phyloP scores from a whole-genome alignment of 2,888 invertebrate species.

The Caenorhabditis sp. region DNA sequence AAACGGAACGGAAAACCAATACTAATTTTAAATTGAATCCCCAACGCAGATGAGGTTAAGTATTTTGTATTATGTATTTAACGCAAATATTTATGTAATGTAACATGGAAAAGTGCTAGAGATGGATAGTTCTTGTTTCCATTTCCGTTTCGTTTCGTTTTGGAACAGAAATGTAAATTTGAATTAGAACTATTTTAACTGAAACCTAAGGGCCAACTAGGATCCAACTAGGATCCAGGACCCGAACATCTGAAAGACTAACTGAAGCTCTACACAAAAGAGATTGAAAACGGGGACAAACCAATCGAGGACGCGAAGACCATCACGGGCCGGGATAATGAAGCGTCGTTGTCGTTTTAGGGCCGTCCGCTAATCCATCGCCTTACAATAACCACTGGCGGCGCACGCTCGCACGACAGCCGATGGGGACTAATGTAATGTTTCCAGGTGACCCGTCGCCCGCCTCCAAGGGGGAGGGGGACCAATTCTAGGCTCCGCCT shows the following conservation, averaged over 20 bases:
- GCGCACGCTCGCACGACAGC: constrained; percentile 41
- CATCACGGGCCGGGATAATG: constrained; percentile 24
- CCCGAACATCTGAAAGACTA: too few species aligned
- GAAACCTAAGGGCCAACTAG: neutral
- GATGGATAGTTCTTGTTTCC: too few species aligned
- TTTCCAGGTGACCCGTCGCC: constrained; percentile 66
- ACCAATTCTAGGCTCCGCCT: constrained; percentile 42
- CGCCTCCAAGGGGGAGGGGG: constrained; percentile 12
- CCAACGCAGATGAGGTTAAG: too few species aligned
- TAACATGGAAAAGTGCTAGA: constrained; percentile 12
- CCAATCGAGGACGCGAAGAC: too few species aligned
- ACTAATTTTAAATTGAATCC: too few species aligned
- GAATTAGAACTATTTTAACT: neutral
- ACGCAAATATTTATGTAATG: constrained; percentile 46
- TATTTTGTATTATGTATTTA: constrained; percentile 12
- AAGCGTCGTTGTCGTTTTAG: constrained; percentile 38
- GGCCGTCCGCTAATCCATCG: constrained; percentile 49
- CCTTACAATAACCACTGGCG: constrained; percentile 58
- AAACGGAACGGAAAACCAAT: too few species aligned
- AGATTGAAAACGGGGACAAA: constrained; percentile 13
- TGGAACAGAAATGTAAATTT: too few species aligned
- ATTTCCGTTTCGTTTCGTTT: too few species aligned
- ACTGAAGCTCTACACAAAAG: too few species aligned
- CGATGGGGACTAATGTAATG: constrained; percentile 62
- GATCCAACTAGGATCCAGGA: too few species aligned